Base-by-base conservation (phyloP, 2,888 invertebrate genomes). In the Tyria jacobaeae region DNA sequence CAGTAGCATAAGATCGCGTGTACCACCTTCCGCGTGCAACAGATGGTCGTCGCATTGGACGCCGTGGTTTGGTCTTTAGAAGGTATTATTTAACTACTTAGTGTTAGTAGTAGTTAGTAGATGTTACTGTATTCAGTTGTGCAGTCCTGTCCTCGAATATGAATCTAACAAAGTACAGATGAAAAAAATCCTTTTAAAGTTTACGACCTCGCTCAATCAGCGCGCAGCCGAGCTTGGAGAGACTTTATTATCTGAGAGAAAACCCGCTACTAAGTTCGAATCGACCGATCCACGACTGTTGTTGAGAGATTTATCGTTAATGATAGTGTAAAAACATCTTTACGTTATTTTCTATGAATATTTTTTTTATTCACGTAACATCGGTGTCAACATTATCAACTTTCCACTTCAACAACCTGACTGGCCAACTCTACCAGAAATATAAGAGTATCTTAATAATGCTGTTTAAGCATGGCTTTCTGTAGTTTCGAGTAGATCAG, bases 121-220 rank as follows among this genome's bases (percentile, higher is more conserved):
- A n/a, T n/a, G n/a, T n/a, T n/a, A n/a, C n/a, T n/a, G n/a, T n/a
- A 31, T 9, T 7, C 50, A 31, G 50, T 47, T 17, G 37, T 25
- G 21, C 12, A 27, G 21, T 53, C 27, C 27, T 53, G 51, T 37
- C 47, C 21, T 17, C 37, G 21, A 39, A 27, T 31, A 21, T 57
- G 27, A 25, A 49, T 6, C 37, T 49, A 34, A 24, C 15, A 24
- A 24, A 41, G 24, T 25, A 44, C 35, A 53, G 53, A 53, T 60
- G 48, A 57, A 53, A 53, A 17, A 34, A 27, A 21, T 47, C 53
- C 48, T 48, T 53, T 53, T 53, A 53, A 25, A 60, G 53, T 47
- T 17, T 37, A 53, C 47, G 35, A 10, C 34, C 47, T 17, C 47
- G 17, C 37, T 53, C 15, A n/a, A 25, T n/a, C 44, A 35, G 31